Evolutionary conservation across 1,140 invertebrate species (phyloP).

Genomic region (Hyles vespertilio): DNA sequence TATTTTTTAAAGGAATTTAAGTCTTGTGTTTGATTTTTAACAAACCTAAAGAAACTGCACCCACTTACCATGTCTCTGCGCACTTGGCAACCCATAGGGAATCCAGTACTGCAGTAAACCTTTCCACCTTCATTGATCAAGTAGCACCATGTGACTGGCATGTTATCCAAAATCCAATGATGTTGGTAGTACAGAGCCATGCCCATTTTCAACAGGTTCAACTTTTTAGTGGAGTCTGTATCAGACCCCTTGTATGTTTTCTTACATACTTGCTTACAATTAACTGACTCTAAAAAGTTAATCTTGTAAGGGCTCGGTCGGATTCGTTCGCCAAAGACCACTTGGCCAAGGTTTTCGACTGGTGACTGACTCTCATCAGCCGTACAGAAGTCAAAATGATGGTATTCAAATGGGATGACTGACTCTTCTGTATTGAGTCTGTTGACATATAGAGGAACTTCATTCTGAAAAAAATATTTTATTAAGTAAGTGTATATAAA

Average conservation of each 20-base stretch:
- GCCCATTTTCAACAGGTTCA: slow-evolving; percentile 91
- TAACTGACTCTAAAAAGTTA: slow-evolving; percentile 83
- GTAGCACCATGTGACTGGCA: slow-evolving; percentile 98
- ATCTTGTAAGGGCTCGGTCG: slow-evolving; percentile 92
- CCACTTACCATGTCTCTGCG: slow-evolving; percentile 62
- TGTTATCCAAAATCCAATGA: slow-evolving; percentile 99
- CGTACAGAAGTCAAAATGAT: slow-evolving; percentile 97
- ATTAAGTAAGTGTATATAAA: too few relatives aligned
- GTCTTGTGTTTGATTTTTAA: too few relatives aligned
- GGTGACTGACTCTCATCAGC: slow-evolving; percentile 86
- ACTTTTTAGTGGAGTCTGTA: slow-evolving; percentile 80
- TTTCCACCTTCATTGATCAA: slow-evolving; percentile 81
- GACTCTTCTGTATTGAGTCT: slow-evolving; percentile 97
- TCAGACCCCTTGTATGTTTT: slow-evolving; percentile 84
- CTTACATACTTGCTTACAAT: slow-evolving; percentile 83
- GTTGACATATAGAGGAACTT: slow-evolving; percentile 94
- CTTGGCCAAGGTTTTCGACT: slow-evolving; percentile 98
- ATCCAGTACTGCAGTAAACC: slow-evolving; percentile 94
- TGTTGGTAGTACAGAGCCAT: slow-evolving; percentile 99
- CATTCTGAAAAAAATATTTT: slow-evolving; percentile 78
- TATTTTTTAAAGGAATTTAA: too few relatives aligned
- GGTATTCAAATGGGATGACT: slow-evolving; percentile 98
- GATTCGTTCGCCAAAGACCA: slow-evolving; percentile 98
- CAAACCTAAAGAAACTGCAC: too few relatives aligned
- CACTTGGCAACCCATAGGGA: slow-evolving; percentile 97